phyloP scores from a whole-genome alignment of 2,888 invertebrate species.

The Pheosia gnoma region DNA sequence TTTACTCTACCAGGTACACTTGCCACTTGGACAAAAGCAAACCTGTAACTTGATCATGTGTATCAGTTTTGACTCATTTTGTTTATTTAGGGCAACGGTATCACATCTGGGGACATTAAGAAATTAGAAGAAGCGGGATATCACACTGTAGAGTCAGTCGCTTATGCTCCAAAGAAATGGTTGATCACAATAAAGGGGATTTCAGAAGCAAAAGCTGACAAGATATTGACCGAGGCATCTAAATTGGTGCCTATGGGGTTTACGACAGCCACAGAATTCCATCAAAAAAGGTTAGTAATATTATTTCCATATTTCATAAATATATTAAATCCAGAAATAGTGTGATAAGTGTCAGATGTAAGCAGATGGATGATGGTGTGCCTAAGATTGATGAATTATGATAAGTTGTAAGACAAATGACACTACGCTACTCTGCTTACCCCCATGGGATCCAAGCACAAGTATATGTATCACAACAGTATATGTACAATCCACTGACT shows the following conservation, averaged over 20 bases:
- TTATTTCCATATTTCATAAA: background rate
- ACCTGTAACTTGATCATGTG: no score
- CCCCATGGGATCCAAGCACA: no score
- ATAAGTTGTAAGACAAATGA: no score
- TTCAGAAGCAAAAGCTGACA: conserved; percentile 98
- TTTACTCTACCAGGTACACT: no score
- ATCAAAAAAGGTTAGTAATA: conserved; percentile 89
- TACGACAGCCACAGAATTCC: conserved; percentile 98
- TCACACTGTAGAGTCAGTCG: conserved; percentile 97
- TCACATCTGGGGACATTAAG: conserved; percentile 95
- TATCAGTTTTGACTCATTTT: background rate
- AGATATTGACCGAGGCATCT: conserved; percentile 94
- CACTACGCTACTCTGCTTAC: no score
- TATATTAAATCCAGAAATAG: background rate
- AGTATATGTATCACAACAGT: no score
- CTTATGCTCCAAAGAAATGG: conserved; percentile 96
- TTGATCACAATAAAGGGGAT: conserved; percentile 96
- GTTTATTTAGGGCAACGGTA: conserved; percentile 91
- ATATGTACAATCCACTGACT: no score
- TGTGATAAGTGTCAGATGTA: no score
- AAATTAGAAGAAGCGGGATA: conserved; percentile 97
- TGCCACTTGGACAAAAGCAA: no score
- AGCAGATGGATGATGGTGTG: no score
- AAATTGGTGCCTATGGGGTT: conserved; percentile 99
- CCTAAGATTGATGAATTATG: no score